phyloP scores from a whole-genome alignment of 2,888 invertebrate species.

The Lasioglossum marginatum region DNA sequence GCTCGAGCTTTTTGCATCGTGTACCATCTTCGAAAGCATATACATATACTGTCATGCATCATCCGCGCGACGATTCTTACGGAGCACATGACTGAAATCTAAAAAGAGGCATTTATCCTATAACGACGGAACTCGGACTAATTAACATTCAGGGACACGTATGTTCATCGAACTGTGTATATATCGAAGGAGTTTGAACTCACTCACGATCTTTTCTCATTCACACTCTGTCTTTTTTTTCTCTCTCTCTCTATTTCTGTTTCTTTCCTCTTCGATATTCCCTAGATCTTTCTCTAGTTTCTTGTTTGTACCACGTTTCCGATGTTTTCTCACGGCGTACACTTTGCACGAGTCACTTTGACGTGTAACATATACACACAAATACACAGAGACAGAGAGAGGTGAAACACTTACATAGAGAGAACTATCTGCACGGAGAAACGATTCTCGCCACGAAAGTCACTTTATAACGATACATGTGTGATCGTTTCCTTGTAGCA shows the following conservation, averaged over 20 bases:
- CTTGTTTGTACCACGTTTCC: slow-evolving; percentile 51
- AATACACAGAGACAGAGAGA: slow-evolving; percentile 1
- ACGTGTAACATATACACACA: slow-evolving; percentile 35
- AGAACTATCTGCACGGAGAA: slow-evolving; percentile 64
- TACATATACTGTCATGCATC: slow-evolving; percentile 27
- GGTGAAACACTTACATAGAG: slow-evolving; percentile 10
- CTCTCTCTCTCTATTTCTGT: neutral
- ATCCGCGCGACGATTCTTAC: slow-evolving; percentile 19
- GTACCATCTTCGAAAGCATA: slow-evolving; percentile 46
- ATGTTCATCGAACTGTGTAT: slow-evolving; percentile 11
- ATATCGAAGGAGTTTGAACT: slow-evolving; percentile 15
- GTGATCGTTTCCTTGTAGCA: slow-evolving; percentile 83
- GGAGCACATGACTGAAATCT: neutral
- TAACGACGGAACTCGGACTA: slow-evolving; percentile 2
- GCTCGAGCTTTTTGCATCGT: slow-evolving; percentile 70
- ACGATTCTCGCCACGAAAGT: slow-evolving; percentile 33
- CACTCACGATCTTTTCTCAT: slow-evolving; percentile 11
- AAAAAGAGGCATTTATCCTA: neutral
- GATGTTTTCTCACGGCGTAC: slow-evolving; percentile 62
- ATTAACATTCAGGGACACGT: slow-evolving; percentile 31
- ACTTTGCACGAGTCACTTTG: slow-evolving; percentile 71
- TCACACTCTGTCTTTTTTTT: neutral
- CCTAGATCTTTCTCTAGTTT: slow-evolving; percentile 30
- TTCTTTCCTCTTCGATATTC: neutral
- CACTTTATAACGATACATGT: slow-evolving; percentile 51